Percentiles rank a stretch among this genome's conserved stretches.
Evolutionary conservation across 2,113 vertebrate species (phyloP).

Genomic region (Pagrus major): DNA sequence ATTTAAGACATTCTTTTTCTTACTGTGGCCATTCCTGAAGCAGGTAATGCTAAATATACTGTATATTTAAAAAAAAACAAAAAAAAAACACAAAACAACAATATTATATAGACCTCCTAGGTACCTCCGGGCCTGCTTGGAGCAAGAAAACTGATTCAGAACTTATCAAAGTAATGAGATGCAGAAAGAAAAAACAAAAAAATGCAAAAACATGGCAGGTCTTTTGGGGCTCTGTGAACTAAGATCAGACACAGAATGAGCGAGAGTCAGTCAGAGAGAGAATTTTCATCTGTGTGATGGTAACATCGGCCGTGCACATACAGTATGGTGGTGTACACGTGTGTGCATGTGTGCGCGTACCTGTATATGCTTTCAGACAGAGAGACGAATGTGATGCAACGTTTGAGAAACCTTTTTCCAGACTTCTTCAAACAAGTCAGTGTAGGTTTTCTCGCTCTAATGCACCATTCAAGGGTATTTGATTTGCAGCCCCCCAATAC

Average conservation of each 20-base stretch:
- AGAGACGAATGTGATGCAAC: conserved; percentile 73
- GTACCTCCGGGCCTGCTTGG: not conserved
- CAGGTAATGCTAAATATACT: too few species aligned
- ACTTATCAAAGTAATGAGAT: conserved; percentile 22
- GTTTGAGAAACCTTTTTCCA: conserved; percentile 64
- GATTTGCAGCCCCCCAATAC: conserved; percentile 17
- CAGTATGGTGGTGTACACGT: not conserved
- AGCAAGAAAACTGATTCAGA: not conserved
- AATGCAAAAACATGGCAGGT: conserved; percentile 4
- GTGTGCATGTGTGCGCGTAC: not conserved
- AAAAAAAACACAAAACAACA: too few species aligned
- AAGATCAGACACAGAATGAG: conserved; percentile 23
- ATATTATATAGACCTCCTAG: too few species aligned
- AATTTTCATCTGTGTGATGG: conserved; percentile 7
- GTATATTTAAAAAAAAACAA: too few species aligned
- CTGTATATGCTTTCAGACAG: conserved; percentile 33
- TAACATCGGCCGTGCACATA: conserved; percentile 6
- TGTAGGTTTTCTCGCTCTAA: conserved; percentile 51
- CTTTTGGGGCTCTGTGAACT: conserved; percentile 20
- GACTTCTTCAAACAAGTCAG: conserved; percentile 62
- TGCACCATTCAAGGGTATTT: conserved; percentile 51
- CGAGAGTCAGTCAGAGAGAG: not conserved
- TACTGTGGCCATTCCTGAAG: too few species aligned
- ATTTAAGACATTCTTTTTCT: too few species aligned
- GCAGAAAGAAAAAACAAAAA: not conserved